Evolutionary conservation across 2,888 invertebrate species (phyloP).

Genomic region (Exephanes ischioxanthus): DNA sequence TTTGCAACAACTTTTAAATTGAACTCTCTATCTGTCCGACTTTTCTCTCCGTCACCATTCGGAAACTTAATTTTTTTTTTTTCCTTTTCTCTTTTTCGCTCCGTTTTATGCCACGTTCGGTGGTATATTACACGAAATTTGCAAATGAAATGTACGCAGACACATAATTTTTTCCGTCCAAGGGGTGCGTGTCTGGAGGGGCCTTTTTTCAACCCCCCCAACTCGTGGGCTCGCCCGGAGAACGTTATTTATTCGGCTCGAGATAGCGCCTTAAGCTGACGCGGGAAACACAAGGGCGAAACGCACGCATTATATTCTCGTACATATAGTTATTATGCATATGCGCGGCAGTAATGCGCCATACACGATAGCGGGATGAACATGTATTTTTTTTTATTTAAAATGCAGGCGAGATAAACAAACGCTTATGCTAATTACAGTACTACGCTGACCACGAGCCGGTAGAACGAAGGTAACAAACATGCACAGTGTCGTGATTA

Average conservation of each 20-base stretch:
- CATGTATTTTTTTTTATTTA: slow-evolving; percentile 65
- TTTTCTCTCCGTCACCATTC: neutral
- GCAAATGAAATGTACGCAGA: slow-evolving; percentile 13
- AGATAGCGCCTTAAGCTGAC: slow-evolving; percentile 52
- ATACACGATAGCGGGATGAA: slow-evolving; percentile 52
- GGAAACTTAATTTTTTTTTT: slow-evolving; percentile 6
- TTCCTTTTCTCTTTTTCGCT: slow-evolving; percentile 20
- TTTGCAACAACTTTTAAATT: slow-evolving; percentile 58
- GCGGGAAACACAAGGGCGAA: slow-evolving; percentile 32
- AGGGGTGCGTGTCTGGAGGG: slow-evolving; percentile 1
- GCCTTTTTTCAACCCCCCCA: slow-evolving; percentile 10
- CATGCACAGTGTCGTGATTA: slow-evolving; percentile 67
- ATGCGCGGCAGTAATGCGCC: slow-evolving; percentile 10
- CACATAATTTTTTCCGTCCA: slow-evolving; percentile 12
- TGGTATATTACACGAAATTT: neutral
- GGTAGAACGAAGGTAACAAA: slow-evolving; percentile 48
- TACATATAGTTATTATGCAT: slow-evolving; percentile 35
- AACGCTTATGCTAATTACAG: slow-evolving; percentile 75
- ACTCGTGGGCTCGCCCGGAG: slow-evolving; percentile 16
- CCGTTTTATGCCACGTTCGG: neutral
- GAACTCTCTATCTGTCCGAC: slow-evolving; percentile 1
- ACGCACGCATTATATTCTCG: slow-evolving; percentile 51
- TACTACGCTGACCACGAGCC: slow-evolving; percentile 12
- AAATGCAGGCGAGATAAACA: slow-evolving; percentile 72
- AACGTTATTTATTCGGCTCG: slow-evolving; percentile 55